A percentile compares a stretch with the other conserved stretches of the same genome.
phyloP scores from a whole-genome alignment of 2,113 vertebrate species.

The Cyprinodon variegatus region DNA sequence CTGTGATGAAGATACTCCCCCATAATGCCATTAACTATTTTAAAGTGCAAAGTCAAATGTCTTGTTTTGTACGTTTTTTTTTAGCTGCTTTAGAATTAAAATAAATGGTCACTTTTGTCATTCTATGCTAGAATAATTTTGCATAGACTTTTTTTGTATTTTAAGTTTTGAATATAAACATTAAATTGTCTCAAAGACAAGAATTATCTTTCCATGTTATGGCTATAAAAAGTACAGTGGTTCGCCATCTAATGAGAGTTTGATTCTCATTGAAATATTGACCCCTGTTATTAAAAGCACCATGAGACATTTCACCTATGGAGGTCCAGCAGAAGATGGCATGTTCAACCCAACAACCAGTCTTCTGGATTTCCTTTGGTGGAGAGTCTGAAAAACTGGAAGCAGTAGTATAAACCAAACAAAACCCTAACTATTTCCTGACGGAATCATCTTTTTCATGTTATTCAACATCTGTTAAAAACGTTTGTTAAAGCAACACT shows the following conservation, averaged over 20 bases:
- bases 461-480: no score
- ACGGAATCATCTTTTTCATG: no score
- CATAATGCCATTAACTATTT: constrained; percentile 48
- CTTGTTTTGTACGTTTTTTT: constrained; percentile 37
- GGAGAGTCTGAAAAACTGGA: no score
- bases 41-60: constrained; percentile 52
- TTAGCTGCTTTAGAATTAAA: constrained; percentile 49
- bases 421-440: no score
- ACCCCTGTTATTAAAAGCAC: constrained; percentile 10
- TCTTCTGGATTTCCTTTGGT: no score
- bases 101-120: constrained; percentile 18
- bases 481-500: no score
- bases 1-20: constrained; percentile 59
- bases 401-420: no score
- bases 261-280: constrained; percentile 1
- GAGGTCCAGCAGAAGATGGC: not conserved
- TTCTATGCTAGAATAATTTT: constrained; percentile 30
- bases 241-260: not conserved
- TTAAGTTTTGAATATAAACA: not conserved
- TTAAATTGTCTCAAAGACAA: constrained; percentile 2
- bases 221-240: not conserved
- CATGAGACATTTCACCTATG: constrained; percentile 1
- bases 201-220: not conserved
- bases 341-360: no score
- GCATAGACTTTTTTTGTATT: not conserved